Conservation (phyloP, 2,113 vertebrate species). For the Podarcis muralis region DNA sequence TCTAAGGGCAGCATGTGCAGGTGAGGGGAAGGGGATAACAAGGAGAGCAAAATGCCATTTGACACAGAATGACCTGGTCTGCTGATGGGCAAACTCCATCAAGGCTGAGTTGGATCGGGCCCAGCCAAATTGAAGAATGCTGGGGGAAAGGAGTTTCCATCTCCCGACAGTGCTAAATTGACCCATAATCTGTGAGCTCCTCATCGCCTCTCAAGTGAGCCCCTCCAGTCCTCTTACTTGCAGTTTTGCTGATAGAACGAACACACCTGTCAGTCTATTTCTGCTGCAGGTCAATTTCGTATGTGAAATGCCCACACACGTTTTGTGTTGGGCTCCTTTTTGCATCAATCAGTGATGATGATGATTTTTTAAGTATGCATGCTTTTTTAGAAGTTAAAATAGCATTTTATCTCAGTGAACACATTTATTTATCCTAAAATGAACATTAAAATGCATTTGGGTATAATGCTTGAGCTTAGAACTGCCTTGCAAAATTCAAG, state of each 20-base stretch:
- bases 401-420: background rate
- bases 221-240: background rate
- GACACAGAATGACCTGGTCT: background rate
- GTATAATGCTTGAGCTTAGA: background rate
- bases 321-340: background rate
- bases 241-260: background rate
- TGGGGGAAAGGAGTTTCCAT: too few species aligned
- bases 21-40: accelerated
- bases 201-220: background rate
- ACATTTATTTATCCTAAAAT: too few species aligned
- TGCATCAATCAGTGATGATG: background rate
- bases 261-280: background rate
- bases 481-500: background rate
- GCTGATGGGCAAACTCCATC: background rate
- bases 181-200: background rate
- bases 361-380: background rate
- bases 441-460: background rate
- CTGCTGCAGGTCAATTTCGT: background rate
- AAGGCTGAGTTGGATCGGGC: background rate
- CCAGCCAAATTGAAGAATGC: background rate
- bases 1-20: background rate
- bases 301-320: background rate
- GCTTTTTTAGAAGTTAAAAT: background rate
- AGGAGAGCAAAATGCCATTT: background rate
- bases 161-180: background rate